Evolutionary conservation across 2,888 invertebrate species (phyloP), one percentile per base, ranked within the genome.

Genomic region (Coecobrya sp.): DNA sequence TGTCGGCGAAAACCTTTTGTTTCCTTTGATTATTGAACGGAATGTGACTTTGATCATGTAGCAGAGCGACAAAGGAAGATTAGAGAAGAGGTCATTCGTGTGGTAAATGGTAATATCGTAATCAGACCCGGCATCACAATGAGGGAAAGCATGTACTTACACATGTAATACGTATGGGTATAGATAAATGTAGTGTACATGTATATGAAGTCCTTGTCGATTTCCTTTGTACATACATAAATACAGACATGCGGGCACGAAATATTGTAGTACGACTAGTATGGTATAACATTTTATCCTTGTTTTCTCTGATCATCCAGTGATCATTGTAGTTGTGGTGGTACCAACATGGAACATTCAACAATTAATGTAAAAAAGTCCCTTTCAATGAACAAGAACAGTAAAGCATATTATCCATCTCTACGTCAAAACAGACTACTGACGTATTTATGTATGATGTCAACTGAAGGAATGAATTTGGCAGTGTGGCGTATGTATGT

Each of bases 11-110:
- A 92, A 70, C 68, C 87, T 88, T 93, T 93, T 94, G 93, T 94
- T 94, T 92, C 91, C 94, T 94, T 94, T 94, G 94, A 94, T 94
- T 94, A 94, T 84, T 92, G 93, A 93, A 91, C 93, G 92, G 94
- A 93, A 94, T 93, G 93, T 92, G 90, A 94, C 94, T 94, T 94
- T 94, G 94, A 94, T 94, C 94, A 94, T 94, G 94, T 92, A 94
- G 93, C 93, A 93, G 93, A 94, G 94, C 93, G 92, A 92, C 89
- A 88, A 92, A 93, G 90, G 93, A 91, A 93, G 93, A 93, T 93
- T 93, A 94, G 94, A 92, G 93, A 85, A 94, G 93, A 93, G 94
- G 94, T 94, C 94, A 94, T 94, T 94, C 92, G 93, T 94, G 94
- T 94, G 94, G 94, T 94, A 94, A 94, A 94, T 93, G 93, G 90